Percentiles rank a stretch among this genome's conserved stretches.
phyloP scores from a whole-genome alignment of 2,797 vertebrate genomes.

The Enteromius viviparus region DNA sequence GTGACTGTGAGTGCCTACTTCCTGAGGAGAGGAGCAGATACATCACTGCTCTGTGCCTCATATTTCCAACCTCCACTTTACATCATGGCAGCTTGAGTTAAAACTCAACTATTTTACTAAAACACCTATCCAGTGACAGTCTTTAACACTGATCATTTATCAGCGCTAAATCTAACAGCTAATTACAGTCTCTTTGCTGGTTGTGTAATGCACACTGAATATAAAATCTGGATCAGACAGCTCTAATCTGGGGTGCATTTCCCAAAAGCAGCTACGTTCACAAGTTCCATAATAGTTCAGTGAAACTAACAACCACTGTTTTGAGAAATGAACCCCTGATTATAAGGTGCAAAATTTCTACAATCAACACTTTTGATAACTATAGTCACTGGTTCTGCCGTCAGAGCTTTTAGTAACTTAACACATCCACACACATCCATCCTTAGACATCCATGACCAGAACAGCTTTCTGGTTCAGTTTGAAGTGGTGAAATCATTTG shows the following conservation, averaged over 20 bases:
- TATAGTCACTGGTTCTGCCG: neutral
- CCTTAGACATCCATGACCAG: neutral
- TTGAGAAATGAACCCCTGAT: too few species aligned
- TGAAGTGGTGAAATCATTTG: too few species aligned
- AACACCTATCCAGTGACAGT: neutral
- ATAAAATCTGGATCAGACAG: neutral
- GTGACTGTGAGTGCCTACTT: conserved; percentile 66
- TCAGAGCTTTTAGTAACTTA: neutral
- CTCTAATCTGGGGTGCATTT: neutral
- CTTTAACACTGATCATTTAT: neutral
- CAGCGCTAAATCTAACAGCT: neutral
- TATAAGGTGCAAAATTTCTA: neutral
- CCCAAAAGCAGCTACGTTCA: too few species aligned
- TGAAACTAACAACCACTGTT: too few species aligned
- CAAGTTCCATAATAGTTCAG: too few species aligned
- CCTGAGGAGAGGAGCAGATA: conserved; percentile 63
- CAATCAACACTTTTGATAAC: neutral
- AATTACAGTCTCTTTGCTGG: neutral
- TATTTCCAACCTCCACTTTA: conserved; percentile 45
- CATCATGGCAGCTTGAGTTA: conserved; percentile 31
- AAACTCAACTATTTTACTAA: conserved; percentile 29
- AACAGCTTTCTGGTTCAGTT: neutral
- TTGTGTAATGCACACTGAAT: neutral
- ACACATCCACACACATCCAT: neutral
- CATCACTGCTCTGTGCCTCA: conserved; percentile 40